Base-by-base conservation (phyloP, 2,888 invertebrate genomes). In the Pollenia amentaria region DNA sequence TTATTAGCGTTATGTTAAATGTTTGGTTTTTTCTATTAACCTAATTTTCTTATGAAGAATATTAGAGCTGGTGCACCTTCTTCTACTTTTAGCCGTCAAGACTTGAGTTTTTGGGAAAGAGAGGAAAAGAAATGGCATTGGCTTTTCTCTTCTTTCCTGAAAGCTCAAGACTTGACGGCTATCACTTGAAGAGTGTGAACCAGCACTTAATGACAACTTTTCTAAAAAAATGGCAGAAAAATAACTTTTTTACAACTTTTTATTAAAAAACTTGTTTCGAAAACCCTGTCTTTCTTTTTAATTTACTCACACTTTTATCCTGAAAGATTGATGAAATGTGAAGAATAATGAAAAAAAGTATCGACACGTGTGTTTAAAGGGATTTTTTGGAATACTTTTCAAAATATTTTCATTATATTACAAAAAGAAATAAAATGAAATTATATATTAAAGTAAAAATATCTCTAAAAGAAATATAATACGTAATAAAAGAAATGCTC, bases 341-440 rank as follows among this genome's bases (percentile, higher is more conserved):
- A n/a, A n/a, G 12, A n/a, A n/a, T 40, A 62, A 40, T n/a, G 10
- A 40, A 57, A 38, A 12, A 62, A 38, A 40, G 38, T 40, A 62
- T 40, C 60, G 38, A 62, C 40, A 62, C 60, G n/a, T 38, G 60
- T 40, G 40, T 62, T 40, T 60, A n/a, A 6, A 14, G 38, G 7
- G 3, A 9, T n/a, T 2, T 60, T 29, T 29, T 29, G 29, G 3
- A 29, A 29, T 4, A n/a, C n/a, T 40, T 40, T 38, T 40, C 38
- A 9, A 38, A 38, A 51, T 62, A 29, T 62, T 62, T 62, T 62
- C 60, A 62, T 62, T 62, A 62, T 62, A 40, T 62, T 16, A 62
- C 40, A n/a, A 62, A 40, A 62, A 40, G 3, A 40, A n/a, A 62
- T 62, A 16, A 40, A 62, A 62, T 62, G 11, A 62, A 62, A 62